Conservation (phyloP, 2,888 invertebrate genomes). For the Tigriopus californicus region DNA sequence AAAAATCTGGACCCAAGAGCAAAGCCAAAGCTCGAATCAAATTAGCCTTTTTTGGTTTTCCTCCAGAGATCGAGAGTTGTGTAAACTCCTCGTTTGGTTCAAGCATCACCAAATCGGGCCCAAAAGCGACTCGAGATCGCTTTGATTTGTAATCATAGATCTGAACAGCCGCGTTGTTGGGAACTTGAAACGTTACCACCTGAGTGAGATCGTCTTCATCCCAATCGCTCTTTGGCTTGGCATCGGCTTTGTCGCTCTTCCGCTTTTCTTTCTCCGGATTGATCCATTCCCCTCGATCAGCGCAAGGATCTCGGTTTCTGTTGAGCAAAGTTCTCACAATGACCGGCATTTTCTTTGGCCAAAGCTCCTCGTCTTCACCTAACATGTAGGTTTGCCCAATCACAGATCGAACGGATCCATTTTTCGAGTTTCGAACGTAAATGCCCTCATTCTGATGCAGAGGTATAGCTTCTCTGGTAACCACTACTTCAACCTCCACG, state of each 20-base stretch:
- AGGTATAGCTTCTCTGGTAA: conserved; percentile 29
- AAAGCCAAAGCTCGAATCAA: conserved; percentile 31
- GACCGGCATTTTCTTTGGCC: conserved; percentile 26
- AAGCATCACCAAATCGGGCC: conserved; percentile 35
- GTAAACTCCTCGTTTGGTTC: conserved; percentile 35
- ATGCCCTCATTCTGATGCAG: conserved; percentile 35
- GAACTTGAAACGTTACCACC: conserved; percentile 31
- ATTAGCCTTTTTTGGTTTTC: conserved; percentile 33
- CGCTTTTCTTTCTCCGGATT: conserved; percentile 11
- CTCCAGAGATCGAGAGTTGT: conserved; percentile 31
- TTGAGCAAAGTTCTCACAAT: conserved; percentile 26
- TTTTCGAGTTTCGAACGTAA: conserved; percentile 31
- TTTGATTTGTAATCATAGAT: conserved; percentile 34
- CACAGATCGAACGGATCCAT: conserved; percentile 26
- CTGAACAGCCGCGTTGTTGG: conserved; percentile 34
- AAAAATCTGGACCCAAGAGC: conserved; percentile 33
- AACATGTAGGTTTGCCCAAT: conserved; percentile 33
- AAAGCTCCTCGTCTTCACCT: conserved; percentile 27
- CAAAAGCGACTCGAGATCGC: conserved; percentile 32
- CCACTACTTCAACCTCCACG: conserved; percentile 32
- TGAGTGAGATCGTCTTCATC: conserved; percentile 25
- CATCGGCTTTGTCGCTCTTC: neutral
- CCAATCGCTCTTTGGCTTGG: neutral
- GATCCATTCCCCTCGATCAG: conserved; percentile 26
- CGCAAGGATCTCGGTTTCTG: conserved; percentile 27